Conservation (phyloP, 2,888 invertebrate species). For the Tanaodytes sp. region DNA sequence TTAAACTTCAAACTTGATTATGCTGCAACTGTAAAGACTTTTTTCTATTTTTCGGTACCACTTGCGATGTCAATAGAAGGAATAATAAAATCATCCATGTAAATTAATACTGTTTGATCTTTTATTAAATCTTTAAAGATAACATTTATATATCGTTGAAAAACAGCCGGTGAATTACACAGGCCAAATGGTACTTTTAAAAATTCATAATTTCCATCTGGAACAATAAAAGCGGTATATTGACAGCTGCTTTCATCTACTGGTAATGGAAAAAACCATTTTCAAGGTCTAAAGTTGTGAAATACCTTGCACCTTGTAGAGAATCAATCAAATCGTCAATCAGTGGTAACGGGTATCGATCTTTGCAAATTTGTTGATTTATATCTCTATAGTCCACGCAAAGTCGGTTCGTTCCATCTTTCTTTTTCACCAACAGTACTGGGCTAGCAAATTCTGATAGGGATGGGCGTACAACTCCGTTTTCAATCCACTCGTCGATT, state of each 20-base stretch:
- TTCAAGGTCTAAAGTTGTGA: too few relatives aligned
- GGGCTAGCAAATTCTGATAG: slow-evolving; percentile 54
- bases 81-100: not conserved
- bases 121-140: not conserved
- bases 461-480: slow-evolving; percentile 40
- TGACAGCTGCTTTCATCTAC: not conserved
- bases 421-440: slow-evolving; percentile 54
- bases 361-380: not conserved
- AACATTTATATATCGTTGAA: not conserved
- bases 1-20: not conserved
- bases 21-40: not conserved
- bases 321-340: not conserved
- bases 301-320: not conserved
- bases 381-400: not conserved
- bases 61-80: not conserved
- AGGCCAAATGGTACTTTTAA: not conserved
- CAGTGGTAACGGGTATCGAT: not conserved
- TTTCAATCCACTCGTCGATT: slow-evolving; percentile 53
- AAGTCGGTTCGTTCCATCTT: slow-evolving; percentile 42
- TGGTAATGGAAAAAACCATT: not conserved
- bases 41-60: not conserved
- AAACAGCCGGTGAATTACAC: not conserved
- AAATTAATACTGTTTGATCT: not conserved
- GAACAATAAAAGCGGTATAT: not conserved
- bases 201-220: not conserved